Evolutionary conservation across 2,888 invertebrate genomes (phyloP).

Genomic region (Papilio protenor): DNA sequence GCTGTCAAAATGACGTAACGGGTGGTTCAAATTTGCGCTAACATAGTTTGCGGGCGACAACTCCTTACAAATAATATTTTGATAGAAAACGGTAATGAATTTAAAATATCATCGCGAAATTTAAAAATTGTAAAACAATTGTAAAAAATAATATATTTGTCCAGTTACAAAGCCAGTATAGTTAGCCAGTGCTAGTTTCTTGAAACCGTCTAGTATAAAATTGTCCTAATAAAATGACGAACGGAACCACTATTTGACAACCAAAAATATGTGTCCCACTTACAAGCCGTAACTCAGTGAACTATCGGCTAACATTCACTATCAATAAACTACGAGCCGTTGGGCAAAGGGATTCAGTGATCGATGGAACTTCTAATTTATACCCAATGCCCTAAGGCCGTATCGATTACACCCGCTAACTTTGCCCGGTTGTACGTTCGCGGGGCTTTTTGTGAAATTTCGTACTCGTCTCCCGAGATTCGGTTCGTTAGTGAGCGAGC

Average conservation of each 20-base stretch:
- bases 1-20: no score
- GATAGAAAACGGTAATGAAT: background rate
- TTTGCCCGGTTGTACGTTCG: conserved; percentile 61
- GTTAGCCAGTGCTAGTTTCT: background rate
- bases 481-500: conserved; percentile 48
- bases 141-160: background rate
- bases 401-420: conserved; percentile 80
- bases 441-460: conserved; percentile 76
- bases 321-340: conserved; percentile 80
- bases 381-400: conserved; percentile 83
- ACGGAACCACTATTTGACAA: conserved; percentile 2
- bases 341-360: conserved; percentile 82
- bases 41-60: no score
- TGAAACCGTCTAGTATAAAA: background rate
- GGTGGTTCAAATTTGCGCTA: no score
- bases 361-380: conserved; percentile 83
- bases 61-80: no score
- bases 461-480: conserved; percentile 65
- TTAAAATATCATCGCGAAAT: background rate
- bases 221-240: background rate
- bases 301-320: conserved; percentile 78
- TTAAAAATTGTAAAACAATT: background rate
- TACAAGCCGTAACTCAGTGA: conserved; percentile 57
- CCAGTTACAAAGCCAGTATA: no score
- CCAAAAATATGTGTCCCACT: conserved; percentile 43